Percentiles rank a stretch among this genome's conserved stretches.
Conservation (phyloP, 1,140 invertebrate genomes). For the Nilaparvata lugens region DNA sequence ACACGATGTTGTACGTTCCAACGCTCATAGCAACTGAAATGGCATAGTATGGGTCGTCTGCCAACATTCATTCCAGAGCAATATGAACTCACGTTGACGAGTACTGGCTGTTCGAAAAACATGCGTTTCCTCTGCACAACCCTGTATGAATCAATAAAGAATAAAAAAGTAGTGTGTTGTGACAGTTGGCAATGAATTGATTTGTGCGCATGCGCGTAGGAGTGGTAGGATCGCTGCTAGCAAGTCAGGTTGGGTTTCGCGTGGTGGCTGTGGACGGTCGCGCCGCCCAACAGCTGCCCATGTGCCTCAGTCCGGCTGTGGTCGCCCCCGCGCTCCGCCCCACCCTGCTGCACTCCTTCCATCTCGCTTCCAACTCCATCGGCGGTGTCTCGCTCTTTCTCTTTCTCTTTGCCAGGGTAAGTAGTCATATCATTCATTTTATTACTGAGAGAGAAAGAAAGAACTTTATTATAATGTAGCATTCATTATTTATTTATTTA, state of each 20-base stretch:
- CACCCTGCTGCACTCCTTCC: slow-evolving; percentile 37
- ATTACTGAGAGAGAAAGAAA: background rate
- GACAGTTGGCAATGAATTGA: too few relatives aligned
- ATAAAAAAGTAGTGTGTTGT: too few relatives aligned
- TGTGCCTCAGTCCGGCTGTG: slow-evolving; percentile 35
- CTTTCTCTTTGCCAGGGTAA: slow-evolving; percentile 49
- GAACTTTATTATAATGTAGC: too few relatives aligned
- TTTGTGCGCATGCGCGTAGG: slow-evolving; percentile 17
- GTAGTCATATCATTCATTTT: slow-evolving; percentile 13
- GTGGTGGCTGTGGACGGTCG: slow-evolving; percentile 38
- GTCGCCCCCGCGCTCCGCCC: slow-evolving; percentile 35
- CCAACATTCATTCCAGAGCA: too few relatives aligned
- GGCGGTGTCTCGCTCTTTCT: slow-evolving; percentile 50
- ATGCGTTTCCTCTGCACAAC: too few relatives aligned
- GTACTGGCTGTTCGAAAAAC: too few relatives aligned
- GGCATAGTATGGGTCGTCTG: too few relatives aligned
- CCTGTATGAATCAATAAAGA: too few relatives aligned
- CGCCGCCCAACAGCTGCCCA: slow-evolving; percentile 40
- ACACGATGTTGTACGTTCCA: too few relatives aligned
- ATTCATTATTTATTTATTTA: too few relatives aligned
- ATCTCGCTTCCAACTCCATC: slow-evolving; percentile 43
- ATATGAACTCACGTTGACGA: too few relatives aligned
- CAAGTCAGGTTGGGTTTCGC: slow-evolving; percentile 39
- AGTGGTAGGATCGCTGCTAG: slow-evolving; percentile 35
- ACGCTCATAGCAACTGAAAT: too few relatives aligned